Base-by-base conservation (phyloP, 2,888 invertebrate species). In the Drosophila lutescens region DNA sequence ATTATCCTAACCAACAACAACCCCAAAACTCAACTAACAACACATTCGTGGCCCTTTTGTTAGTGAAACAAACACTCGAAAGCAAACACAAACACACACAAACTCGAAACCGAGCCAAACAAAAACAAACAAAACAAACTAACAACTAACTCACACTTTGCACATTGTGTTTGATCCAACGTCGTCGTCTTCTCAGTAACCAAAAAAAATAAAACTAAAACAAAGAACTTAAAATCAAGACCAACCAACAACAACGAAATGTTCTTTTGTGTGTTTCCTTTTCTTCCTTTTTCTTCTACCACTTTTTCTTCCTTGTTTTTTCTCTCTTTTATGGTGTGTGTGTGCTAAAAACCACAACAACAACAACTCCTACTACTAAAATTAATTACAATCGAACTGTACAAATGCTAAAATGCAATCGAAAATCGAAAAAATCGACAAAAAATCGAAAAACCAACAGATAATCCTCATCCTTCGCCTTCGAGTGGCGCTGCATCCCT, bases 281-380 rank as follows among this genome's bases (percentile, higher is more conserved):
- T 80, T 83, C 77, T 79, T 84, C 76, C 75, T 74, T 82, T 84
- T 80, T 80, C 80, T 80, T 84, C 78, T 79, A 71, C 77, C 79
- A 86, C 80, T 78, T 84, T 82, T 66, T 47, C 47, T 66, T 66
- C 85, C 77, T 80, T 76, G 77, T 77, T 80, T 78, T 71, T 75
- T 81, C 73, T 86, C 79, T 78, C 76, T 85, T 83, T 86, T 83
- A 83, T 73, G 83, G 83, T 83, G 83, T 86, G 86, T 86, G 86
- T 74, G 66, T 66, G 66, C 63, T 54, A 47, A 74, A 85, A 75
- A 72, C 67, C 58, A 47, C 74, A 66, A 60, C 59, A 70, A 60
- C 60, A 61, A 74, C 57, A 58, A 59, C 60, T 49, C 17, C 49
- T 17, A 49, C 62, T 59, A 41, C 47, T 40, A 73, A 58, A 74